These are phyloP conservation scores for Pelodiscus sinensis DNA, from an alignment of 2,113 vertebrate species.

Conservation along the genomic window DNA sequence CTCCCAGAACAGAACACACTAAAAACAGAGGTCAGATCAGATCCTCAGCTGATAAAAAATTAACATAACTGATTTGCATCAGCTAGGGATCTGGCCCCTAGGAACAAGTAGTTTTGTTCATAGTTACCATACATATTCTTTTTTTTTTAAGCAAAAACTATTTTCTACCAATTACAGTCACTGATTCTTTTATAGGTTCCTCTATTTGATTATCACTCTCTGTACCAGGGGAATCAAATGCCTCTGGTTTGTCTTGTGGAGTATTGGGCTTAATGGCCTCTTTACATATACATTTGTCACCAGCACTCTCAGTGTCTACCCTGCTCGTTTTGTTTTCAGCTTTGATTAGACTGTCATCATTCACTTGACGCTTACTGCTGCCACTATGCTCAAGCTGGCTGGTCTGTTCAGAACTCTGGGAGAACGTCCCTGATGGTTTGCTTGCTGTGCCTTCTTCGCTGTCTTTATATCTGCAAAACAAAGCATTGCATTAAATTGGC, in stretches of 20 bases:
- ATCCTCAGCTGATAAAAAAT: background rate
- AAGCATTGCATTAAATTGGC: constrained; percentile 59
- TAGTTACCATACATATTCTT: background rate
- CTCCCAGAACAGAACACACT: background rate
- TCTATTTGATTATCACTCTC: background rate
- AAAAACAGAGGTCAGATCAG: background rate
- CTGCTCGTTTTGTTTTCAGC: constrained; percentile 82
- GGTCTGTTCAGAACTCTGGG: constrained; percentile 41
- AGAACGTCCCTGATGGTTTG: constrained; percentile 20
- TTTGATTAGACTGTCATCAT: constrained; percentile 67
- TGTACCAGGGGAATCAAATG: background rate
- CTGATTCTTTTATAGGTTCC: background rate
- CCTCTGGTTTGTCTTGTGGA: background rate
- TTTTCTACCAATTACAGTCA: constrained; percentile 24
- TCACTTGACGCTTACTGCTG: constrained; percentile 75
- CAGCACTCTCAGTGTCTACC: constrained; percentile 50
- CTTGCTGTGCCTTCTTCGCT: constrained; percentile 68
- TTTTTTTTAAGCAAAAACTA: background rate
- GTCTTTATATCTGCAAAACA: constrained; percentile 75
- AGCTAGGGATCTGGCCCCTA: background rate
- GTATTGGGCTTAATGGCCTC: constrained; percentile 2
- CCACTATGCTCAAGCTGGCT: constrained; percentile 12
- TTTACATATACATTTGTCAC: background rate
- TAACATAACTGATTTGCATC: background rate
- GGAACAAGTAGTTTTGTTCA: background rate